phyloP scores from a whole-genome alignment of 2,888 invertebrate species.

The Tiliacea citrago region DNA sequence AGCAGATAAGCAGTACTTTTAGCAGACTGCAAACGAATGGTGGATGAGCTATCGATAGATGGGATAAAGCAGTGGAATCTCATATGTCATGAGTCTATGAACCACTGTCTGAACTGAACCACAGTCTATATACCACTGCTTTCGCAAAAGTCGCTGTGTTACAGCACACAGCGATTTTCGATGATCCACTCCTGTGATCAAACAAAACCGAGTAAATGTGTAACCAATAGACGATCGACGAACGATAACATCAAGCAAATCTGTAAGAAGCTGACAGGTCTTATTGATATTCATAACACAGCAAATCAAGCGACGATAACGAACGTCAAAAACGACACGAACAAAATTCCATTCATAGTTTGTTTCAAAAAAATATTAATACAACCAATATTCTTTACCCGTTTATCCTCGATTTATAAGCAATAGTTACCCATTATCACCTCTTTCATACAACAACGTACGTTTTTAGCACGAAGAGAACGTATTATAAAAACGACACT shows the following conservation, averaged over 20 bases:
- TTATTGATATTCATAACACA: background rate
- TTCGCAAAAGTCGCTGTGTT: too few species aligned
- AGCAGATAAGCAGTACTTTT: background rate
- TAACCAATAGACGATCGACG: background rate
- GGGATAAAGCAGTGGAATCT: background rate
- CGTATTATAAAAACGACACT: constrained; percentile 24
- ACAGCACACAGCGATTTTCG: background rate
- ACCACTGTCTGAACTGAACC: too few species aligned
- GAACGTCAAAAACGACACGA: background rate
- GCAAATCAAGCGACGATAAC: background rate
- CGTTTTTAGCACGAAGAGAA: constrained; percentile 31
- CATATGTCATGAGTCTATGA: too few species aligned
- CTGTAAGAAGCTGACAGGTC: background rate
- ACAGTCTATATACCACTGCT: too few species aligned
- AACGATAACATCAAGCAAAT: background rate
- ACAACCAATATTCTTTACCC: background rate
- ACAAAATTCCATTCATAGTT: background rate
- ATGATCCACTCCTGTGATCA: background rate
- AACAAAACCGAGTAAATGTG: background rate
- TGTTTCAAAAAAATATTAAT: background rate
- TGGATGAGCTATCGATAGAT: background rate
- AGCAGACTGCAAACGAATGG: background rate
- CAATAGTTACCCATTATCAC: constrained; percentile 32
- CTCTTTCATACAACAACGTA: constrained; percentile 20
- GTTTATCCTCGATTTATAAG: constrained; percentile 31